phyloP scores from a whole-genome alignment of 2,113 vertebrate genomes.

The Electrona antarctica region DNA sequence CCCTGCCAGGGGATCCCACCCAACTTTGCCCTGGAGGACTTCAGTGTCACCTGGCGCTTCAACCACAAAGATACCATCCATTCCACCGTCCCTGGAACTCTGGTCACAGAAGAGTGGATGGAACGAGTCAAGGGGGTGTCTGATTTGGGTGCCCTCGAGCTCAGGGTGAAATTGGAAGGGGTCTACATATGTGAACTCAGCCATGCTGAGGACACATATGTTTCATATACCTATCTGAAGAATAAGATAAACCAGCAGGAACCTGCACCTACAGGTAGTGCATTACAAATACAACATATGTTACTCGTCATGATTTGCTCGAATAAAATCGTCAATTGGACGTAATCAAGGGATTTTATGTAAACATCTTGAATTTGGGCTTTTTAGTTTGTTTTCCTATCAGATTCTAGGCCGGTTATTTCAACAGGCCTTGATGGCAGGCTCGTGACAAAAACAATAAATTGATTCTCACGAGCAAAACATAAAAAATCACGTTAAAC shows the following conservation, averaged over 20 bases:
- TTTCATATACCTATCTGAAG: conserved; percentile 11
- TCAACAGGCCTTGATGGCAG: no score
- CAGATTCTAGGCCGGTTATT: no score
- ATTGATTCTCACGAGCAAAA: no score
- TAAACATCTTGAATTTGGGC: no score
- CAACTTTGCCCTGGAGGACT: background rate
- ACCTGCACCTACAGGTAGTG: background rate
- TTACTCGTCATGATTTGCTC: no score
- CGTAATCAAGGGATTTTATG: no score
- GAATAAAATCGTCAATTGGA: no score
- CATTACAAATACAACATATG: background rate
- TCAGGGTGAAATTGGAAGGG: conserved; percentile 19
- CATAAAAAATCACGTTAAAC: no score
- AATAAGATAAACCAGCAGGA: background rate
- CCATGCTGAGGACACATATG: background rate
- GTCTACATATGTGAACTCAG: conserved; percentile 53
- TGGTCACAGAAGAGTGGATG: conserved; percentile 16
- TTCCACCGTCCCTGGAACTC: conserved; percentile 2
- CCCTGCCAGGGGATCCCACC: conserved; percentile 23
- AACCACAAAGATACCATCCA: conserved; percentile 4
- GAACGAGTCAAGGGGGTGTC: conserved; percentile 25
- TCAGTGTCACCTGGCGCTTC: conserved; percentile 37
- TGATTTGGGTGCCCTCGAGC: conserved; percentile 22
- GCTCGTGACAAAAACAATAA: no score
- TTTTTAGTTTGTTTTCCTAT: no score